phyloP scores from a whole-genome alignment of 2,888 invertebrate species.

The Tipula lateralis region DNA sequence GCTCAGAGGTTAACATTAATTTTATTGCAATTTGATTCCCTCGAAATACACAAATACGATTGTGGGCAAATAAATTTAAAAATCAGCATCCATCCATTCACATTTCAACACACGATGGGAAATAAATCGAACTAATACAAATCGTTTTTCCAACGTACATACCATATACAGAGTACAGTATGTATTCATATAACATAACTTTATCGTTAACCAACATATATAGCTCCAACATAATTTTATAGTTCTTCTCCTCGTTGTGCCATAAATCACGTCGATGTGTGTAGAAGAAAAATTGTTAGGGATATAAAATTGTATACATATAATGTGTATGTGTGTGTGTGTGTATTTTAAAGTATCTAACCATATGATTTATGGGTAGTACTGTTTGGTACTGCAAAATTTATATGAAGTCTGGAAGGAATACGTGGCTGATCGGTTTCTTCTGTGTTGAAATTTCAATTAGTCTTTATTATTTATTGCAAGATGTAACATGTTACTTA shows the following conservation, averaged over 20 bases:
- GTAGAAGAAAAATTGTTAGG: neutral
- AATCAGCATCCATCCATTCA: neutral
- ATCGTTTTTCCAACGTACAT: neutral
- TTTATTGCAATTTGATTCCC: neutral
- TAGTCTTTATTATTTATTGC: neutral
- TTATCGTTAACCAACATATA: neutral
- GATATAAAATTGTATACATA: neutral
- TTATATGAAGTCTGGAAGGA: neutral
- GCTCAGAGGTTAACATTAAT: neutral
- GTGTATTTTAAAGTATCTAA: neutral
- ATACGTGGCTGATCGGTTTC: neutral
- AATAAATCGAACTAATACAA: neutral
- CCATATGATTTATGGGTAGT: neutral
- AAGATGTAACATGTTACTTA: too few species aligned
- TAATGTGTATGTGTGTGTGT: neutral
- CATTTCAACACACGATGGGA: neutral
- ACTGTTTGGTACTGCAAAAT: neutral
- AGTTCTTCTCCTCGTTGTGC: neutral
- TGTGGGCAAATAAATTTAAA: neutral
- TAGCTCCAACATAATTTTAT: neutral
- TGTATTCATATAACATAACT: neutral
- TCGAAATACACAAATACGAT: neutral
- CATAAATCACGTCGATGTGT: neutral
- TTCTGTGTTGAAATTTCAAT: neutral
- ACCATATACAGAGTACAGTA: neutral